Evolutionary conservation across 2,888 invertebrate species (phyloP), one percentile per base, ranked within the genome.

Genomic region (Lasioglossum figueresi): DNA sequence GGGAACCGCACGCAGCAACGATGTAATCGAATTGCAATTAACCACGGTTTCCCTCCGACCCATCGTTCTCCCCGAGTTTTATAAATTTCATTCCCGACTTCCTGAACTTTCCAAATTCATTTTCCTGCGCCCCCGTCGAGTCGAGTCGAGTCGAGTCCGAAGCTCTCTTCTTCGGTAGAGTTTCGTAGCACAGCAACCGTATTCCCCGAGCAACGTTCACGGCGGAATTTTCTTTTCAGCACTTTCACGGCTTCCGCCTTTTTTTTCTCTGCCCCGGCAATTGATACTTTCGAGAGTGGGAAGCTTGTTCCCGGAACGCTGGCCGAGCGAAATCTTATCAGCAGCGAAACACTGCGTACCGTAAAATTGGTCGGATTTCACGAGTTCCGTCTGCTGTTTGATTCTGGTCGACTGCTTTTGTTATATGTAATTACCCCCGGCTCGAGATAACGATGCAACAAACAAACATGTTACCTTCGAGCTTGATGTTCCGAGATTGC

Each of bases 21-120:
- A 37, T 27, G 76, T 75, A 82, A 86, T 82, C 79, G 86, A 85
- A 86, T 85, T n/a, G 76, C 71, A 59, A 71, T 72, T 73, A 79
- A 73, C 27, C 27, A 31, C 56, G 76, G 75, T 45, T 81, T 76
- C 70, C 81, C 73, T 78, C 43, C 56, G 72, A 40, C 66, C 45
- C 84, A n/a, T 78, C 80, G 79, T 76, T 34, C 27, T 34, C 27
- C 71, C 19, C 3, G 48, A 75, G 52, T 78, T 85, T 80, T 77
- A 52, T 79, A 73, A 81, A 86, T 86, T 79, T 79, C 80, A 75
- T 80, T 83, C 75, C 5, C 63, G 40, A 45, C 59, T 34, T 16
- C n/a, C 8, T 14, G 34, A 63, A 70, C 45, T 83, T 76, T 79
- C 76, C 70, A 84, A 85, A 83, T 84, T 80, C 77, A 78, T 84